These are phyloP conservation scores for Dinocampus coccinellae DNA, from an alignment of 2,888 invertebrate species.

Conservation along the genomic window DNA sequence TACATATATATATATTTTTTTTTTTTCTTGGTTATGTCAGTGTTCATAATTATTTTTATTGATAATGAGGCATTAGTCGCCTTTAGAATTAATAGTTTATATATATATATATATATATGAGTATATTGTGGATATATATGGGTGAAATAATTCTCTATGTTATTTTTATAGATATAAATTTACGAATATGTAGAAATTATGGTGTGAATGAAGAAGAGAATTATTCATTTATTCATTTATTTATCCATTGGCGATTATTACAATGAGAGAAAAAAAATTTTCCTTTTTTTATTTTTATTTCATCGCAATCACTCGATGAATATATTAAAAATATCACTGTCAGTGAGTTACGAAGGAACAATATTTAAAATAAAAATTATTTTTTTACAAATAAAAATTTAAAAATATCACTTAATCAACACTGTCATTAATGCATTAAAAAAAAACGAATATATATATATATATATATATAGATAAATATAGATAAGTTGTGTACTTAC, in stretches of 20 bases:
- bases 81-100: constrained; percentile 32
- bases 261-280: too few species aligned
- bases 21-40: not conserved
- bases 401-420: not conserved
- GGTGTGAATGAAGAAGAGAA: not conserved
- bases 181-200: not conserved
- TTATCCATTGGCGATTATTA: not conserved
- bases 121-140: not conserved
- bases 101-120: constrained; percentile 22
- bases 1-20: too few species aligned
- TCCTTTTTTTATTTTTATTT: too few species aligned
- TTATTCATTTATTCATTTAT: not conserved
- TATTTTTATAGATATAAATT: not conserved
- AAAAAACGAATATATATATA: too few species aligned
- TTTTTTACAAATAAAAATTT: not conserved
- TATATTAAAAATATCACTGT: not conserved
- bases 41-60: not conserved
- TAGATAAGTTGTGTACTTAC: not conserved
- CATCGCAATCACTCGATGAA: not conserved
- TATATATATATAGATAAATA: not conserved
- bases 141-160: constrained; percentile 12
- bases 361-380: constrained; percentile 27
- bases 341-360: not conserved
- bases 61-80: not conserved
- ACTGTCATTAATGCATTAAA: not conserved